Evolutionary conservation across 2,113 vertebrate genomes (phyloP).

Genomic region (Pollachius pollachius): DNA sequence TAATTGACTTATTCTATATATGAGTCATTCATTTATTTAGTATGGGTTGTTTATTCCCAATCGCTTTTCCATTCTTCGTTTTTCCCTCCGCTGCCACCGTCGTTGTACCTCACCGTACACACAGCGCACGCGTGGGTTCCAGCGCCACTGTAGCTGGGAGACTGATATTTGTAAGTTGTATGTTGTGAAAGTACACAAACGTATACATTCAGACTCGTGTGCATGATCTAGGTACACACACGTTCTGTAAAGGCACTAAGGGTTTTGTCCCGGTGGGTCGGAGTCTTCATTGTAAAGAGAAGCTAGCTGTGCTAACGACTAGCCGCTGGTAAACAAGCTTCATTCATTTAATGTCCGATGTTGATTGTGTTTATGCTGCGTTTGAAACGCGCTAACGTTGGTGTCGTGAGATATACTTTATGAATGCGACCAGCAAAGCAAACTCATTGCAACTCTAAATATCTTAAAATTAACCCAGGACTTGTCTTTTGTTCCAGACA

Average conservation of each 20-base stretch:
- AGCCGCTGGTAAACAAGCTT: not conserved
- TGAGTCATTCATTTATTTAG: not conserved
- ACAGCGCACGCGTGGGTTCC: slow-evolving; percentile 12
- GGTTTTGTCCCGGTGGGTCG: not conserved
- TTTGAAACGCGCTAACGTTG: no score
- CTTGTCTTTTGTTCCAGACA: slow-evolving; percentile 14
- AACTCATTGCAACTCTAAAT: not conserved
- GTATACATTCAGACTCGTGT: no score
- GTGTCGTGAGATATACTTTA: no score
- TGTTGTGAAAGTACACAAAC: not conserved
- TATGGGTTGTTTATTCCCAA: not conserved
- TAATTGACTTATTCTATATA: no score
- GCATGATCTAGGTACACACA: not conserved
- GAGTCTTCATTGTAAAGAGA: slow-evolving; percentile 2
- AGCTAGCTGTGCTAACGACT: slow-evolving; percentile 32
- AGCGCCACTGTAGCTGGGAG: slow-evolving; percentile 30
- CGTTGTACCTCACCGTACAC: slow-evolving; percentile 21
- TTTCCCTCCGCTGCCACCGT: slow-evolving; percentile 1
- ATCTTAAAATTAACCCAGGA: not conserved
- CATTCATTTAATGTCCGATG: slow-evolving; percentile 11
- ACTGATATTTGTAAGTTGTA: not conserved
- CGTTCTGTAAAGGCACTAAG: no score
- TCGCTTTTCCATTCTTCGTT: not conserved
- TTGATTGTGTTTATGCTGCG: not conserved
- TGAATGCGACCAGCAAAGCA: no score